Evolutionary conservation across 2,113 vertebrate species (phyloP).

Genomic region (Polypterus senegalus): DNA sequence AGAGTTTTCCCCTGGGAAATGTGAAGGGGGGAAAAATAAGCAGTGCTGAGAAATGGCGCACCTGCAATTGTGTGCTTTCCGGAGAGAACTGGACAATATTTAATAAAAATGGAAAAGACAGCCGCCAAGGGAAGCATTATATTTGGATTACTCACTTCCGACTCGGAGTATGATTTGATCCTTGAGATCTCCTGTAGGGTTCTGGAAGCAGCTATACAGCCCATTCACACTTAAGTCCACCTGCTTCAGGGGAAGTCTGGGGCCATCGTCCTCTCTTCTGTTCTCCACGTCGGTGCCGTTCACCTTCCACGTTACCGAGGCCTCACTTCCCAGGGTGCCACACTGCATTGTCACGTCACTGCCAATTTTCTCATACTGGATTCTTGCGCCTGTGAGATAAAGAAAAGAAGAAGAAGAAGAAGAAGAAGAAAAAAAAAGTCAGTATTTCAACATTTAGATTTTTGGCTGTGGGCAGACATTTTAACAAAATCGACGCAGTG

Average conservation of each 20-base stretch:
- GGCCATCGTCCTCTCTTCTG: slow-evolving; percentile 59
- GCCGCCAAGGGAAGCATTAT: too few species aligned
- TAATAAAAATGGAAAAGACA: too few species aligned
- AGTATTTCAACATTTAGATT: too few species aligned
- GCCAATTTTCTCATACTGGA: slow-evolving; percentile 71
- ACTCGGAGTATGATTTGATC: slow-evolving; percentile 74
- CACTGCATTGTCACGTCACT: slow-evolving; percentile 82
- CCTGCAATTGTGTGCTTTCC: too few species aligned
- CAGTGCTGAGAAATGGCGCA: too few species aligned
- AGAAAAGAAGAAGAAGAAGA: not conserved
- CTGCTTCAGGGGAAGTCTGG: slow-evolving; percentile 59
- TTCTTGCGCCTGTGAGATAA: slow-evolving; percentile 50
- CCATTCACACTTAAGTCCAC: slow-evolving; percentile 68
- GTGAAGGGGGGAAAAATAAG: too few species aligned
- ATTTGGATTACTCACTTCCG: slow-evolving; percentile 67
- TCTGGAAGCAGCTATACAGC: slow-evolving; percentile 88
- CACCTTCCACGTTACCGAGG: slow-evolving; percentile 78
- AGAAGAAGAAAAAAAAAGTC: not conserved
- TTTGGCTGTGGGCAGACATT: too few species aligned
- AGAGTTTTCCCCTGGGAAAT: too few species aligned
- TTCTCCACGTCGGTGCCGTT: slow-evolving; percentile 77
- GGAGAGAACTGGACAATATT: too few species aligned
- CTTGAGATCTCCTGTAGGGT: slow-evolving; percentile 70
- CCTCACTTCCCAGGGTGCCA: slow-evolving; percentile 66
- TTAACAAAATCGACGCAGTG: too few species aligned